Percentiles rank a stretch among this genome's conserved stretches.
phyloP scores from a whole-genome alignment of 2,797 vertebrate genomes.

The Anas bernieri region DNA sequence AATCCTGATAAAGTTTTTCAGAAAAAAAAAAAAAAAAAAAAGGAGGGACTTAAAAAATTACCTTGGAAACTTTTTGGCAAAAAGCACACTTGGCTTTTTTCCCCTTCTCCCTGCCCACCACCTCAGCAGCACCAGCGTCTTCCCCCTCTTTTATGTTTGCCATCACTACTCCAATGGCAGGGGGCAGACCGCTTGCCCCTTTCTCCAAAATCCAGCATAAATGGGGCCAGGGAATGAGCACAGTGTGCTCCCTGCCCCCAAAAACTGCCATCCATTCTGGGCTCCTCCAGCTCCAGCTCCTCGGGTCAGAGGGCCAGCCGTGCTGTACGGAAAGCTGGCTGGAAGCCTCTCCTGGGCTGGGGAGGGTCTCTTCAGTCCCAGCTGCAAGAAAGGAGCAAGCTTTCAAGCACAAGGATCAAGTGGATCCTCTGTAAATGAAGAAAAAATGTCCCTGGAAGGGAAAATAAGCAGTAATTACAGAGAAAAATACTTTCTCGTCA shows the following conservation, averaged over 20 bases:
- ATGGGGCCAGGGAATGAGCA: neutral
- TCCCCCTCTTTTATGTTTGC: neutral
- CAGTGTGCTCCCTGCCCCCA: neutral
- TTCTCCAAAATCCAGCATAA: neutral
- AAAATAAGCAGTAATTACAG: slow-evolving; percentile 40
- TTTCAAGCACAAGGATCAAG: slow-evolving; percentile 8
- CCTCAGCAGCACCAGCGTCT: rapidly evolving
- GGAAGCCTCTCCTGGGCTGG: neutral
- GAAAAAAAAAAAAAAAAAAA: neutral
- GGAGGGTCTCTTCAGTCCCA: neutral
- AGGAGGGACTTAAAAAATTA: neutral
- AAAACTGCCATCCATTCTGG: neutral
- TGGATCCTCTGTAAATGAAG: neutral
- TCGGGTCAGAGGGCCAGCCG: too few species aligned
- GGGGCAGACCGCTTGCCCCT: neutral
- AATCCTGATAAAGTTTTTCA: neutral
- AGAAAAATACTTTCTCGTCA: slow-evolving; percentile 27
- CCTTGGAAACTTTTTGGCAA: neutral
- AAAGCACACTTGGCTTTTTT: neutral
- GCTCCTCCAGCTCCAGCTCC: neutral
- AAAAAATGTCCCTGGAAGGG: neutral
- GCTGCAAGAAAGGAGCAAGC: neutral
- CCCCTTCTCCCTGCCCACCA: neutral
- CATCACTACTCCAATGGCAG: neutral
- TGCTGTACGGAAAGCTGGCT: too few species aligned